A percentile compares a stretch with the other conserved stretches of the same genome.
Evolutionary conservation across 2,888 invertebrate genomes (phyloP).

Genomic region (Ochropacha duplaris): DNA sequence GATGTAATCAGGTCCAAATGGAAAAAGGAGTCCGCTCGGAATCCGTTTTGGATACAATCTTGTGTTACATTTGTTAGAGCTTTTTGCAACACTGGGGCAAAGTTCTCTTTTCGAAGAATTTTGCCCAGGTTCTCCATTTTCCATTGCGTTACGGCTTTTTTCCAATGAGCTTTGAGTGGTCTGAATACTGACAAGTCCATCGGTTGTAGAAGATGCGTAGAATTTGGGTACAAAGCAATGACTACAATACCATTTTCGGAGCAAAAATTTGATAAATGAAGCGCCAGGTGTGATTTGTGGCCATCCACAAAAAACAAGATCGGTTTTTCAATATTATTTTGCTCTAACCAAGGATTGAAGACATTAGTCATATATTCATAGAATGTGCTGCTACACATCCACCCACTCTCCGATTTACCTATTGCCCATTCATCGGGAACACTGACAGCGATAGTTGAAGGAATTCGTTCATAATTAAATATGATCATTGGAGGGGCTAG

Average conservation of each 20-base stretch:
- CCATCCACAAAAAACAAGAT: slow-evolving; percentile 9
- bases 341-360: slow-evolving; percentile 6
- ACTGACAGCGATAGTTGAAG: slow-evolving; percentile 2
- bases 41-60: slow-evolving; percentile 15
- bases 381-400: slow-evolving; percentile 9
- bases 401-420: slow-evolving; percentile 7
- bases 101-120: slow-evolving; percentile 12
- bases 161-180: slow-evolving; percentile 7
- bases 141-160: slow-evolving; percentile 11
- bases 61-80: slow-evolving; percentile 9
- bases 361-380: slow-evolving; percentile 7
- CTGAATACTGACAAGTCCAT: slow-evolving; percentile 9
- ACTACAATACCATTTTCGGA: slow-evolving; percentile 3
- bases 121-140: slow-evolving; percentile 14
- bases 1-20: slow-evolving; percentile 16
- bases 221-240: slow-evolving; percentile 9
- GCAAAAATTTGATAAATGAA: slow-evolving; percentile 8
- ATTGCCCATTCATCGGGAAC: slow-evolving; percentile 8
- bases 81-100: slow-evolving; percentile 5
- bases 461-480: slow-evolving; percentile 8
- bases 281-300: slow-evolving; percentile 8
- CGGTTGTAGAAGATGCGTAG: slow-evolving; percentile 11
- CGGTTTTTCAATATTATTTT: slow-evolving; percentile 8
- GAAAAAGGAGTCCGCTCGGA: slow-evolving; percentile 15
- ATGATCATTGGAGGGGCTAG: slow-evolving; percentile 9